These are phyloP conservation scores for Drosophila neonasuta DNA, from an alignment of 2,888 invertebrate genomes.

Conservation along the genomic window DNA sequence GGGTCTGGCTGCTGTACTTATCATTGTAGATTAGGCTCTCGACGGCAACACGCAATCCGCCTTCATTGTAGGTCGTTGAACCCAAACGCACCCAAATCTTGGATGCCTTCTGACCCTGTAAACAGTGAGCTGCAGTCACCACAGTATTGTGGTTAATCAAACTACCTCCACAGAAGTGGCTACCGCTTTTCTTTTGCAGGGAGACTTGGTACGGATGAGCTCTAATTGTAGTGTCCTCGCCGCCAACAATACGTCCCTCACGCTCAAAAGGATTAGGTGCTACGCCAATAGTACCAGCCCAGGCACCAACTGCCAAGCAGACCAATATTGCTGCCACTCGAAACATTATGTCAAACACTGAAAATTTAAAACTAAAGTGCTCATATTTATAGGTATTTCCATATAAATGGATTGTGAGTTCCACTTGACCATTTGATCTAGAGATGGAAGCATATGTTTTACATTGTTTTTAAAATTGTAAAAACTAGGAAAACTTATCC, in stretches of 20 bases:
- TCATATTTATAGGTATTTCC: conserved; percentile 37
- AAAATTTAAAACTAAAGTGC: background rate
- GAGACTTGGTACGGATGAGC: conserved; percentile 83
- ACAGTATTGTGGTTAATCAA: conserved; percentile 77
- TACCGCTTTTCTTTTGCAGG: conserved; percentile 68
- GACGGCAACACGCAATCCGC: conserved; percentile 78
- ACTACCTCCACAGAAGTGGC: conserved; percentile 82
- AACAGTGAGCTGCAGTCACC: conserved; percentile 82
- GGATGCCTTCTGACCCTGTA: conserved; percentile 37
- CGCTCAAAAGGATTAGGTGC: conserved; percentile 40
- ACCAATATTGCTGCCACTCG: conserved; percentile 32
- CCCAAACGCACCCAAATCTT: conserved; percentile 79
- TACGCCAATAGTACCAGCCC: conserved; percentile 43
- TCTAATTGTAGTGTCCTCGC: conserved; percentile 79
- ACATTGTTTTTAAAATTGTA: background rate
- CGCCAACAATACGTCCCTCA: conserved; percentile 82
- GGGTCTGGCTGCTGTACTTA: conserved; percentile 71
- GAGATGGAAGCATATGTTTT: background rate
- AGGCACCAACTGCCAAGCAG: conserved; percentile 28
- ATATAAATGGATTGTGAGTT: background rate
- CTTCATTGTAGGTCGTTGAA: conserved; percentile 71
- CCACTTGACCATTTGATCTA: background rate
- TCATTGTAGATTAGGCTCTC: conserved; percentile 66
- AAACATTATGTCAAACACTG: conserved; percentile 34
- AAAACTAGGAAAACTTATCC: background rate